These are phyloP conservation scores for Apus apus DNA, from an alignment of 2,113 vertebrate genomes.

Conservation along the genomic window DNA sequence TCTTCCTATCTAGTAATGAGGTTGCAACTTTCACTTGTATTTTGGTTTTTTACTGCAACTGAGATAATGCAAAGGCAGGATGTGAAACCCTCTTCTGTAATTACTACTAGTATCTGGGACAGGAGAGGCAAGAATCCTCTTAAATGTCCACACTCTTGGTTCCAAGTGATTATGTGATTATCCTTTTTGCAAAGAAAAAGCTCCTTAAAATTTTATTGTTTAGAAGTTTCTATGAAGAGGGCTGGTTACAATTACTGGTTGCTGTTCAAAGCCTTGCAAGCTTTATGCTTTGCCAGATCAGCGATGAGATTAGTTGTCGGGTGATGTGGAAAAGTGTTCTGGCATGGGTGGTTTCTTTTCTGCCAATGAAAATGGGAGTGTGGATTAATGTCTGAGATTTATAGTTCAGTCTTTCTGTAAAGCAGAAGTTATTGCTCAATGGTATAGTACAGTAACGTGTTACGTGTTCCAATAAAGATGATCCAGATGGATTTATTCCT, in stretches of 20 bases:
- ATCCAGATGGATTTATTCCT: conserved; percentile 13
- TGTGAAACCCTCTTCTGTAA: conserved; percentile 39
- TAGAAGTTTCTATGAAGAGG: not conserved
- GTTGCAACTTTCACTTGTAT: not conserved
- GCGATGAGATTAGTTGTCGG: conserved; percentile 17
- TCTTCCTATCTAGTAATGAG: not conserved
- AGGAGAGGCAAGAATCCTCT: conserved; percentile 43
- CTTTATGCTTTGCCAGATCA: not conserved
- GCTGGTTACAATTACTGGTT: conserved; percentile 17
- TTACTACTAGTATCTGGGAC: conserved; percentile 26
- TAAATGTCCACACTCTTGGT: not conserved
- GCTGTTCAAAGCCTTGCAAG: not conserved
- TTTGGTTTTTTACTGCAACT: not conserved
- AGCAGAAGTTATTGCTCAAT: conserved; percentile 40
- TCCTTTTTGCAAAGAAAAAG: conserved; percentile 35
- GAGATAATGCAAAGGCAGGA: not conserved
- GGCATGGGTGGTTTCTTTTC: not conserved
- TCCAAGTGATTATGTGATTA: conserved; percentile 39
- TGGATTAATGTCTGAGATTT: conserved; percentile 35
- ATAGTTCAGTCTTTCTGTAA: conserved; percentile 29
- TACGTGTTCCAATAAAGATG: conserved; percentile 33
- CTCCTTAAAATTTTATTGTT: conserved; percentile 46
- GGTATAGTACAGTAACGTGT: not conserved
- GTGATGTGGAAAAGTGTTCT: conserved; percentile 43
- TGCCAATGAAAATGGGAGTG: conserved; percentile 11